Evolutionary conservation across 2,797 vertebrate genomes (phyloP), one percentile per base, ranked within the genome.

Genomic region (Cossypha dichroa): DNA sequence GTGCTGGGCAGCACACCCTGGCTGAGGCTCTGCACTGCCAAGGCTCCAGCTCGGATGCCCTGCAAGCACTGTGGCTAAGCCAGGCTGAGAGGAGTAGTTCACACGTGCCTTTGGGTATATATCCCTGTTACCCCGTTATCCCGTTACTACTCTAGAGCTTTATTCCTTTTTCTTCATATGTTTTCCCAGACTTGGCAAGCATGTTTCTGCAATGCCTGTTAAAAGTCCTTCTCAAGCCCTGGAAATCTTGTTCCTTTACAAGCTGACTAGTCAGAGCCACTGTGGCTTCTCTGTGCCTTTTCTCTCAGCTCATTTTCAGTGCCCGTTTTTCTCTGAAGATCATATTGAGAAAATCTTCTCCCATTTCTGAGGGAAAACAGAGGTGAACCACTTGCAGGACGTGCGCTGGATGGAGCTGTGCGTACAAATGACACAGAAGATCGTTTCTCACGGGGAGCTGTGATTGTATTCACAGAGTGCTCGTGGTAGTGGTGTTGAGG

Each of bases 371-470:
- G 46, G 49, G n/a, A 74, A 56, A 45, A 29, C 36, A 20, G 28
- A 68, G 31, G 11, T 33, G 66, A 56, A 18, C 40, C 22, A 4
- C 55, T 79, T 1, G 3, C 1, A 4, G 33, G 34, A 34, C 0
- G 0, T 51, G 40, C 0, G 0, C 62, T 54, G 77, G 46, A 8
- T 21, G 33, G 62, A 80, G 14, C 29, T 59, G 40, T 40, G 21
- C n/a, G 43, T 67, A 21, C 20, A 21, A 10, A 34, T 4, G 36
- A 26, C 36, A 5, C 4, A 22, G 54, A 9, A 13, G 23, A 4
- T 40, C 0, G 0, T 10, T 69, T 28, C 46, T 67, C 0, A 0
- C 22, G 6, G 1, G 3, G 19, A 75, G 49, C 49, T 56, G 21
- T n/a, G 34, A 7, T 40, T 67, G 45, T 49, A 85, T 40, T 77